Evolutionary conservation across 2,888 invertebrate species (phyloP).

Genomic region (Crioceris asparagi): DNA sequence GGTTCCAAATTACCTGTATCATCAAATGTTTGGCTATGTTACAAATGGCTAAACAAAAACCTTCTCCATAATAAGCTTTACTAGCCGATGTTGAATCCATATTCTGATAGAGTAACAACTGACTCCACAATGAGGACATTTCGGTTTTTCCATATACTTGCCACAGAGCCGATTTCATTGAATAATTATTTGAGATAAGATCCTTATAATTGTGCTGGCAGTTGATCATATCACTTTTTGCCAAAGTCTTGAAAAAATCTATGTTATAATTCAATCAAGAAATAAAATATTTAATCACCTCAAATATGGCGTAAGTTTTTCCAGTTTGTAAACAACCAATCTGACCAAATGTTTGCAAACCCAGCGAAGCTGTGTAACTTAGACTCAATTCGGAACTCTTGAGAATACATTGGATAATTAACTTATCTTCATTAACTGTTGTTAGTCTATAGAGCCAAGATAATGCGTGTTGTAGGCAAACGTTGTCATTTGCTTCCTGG

Average conservation of each 20-base stretch:
- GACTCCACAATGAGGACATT: constrained; percentile 70
- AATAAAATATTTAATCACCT: too few species aligned
- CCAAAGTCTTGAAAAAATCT: constrained; percentile 44
- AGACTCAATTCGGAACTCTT: constrained; percentile 59
- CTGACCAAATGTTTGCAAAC: constrained; percentile 66
- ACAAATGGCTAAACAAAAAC: constrained; percentile 59
- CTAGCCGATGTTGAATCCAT: constrained; percentile 44
- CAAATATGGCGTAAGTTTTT: constrained; percentile 55
- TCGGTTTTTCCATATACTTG: constrained; percentile 78
- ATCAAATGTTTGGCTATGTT: constrained; percentile 51
- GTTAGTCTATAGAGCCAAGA: constrained; percentile 66
- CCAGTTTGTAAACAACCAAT: constrained; percentile 60
- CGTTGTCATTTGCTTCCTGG: constrained; percentile 77
- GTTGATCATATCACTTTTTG: constrained; percentile 77
- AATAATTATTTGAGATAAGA: constrained; percentile 67
- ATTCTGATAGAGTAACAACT: constrained; percentile 66
- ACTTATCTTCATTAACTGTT: constrained; percentile 43
- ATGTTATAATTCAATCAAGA: not conserved
- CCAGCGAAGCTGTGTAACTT: constrained; percentile 61
- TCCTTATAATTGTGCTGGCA: constrained; percentile 76
- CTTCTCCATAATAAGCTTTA: constrained; percentile 48
- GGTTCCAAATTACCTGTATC: too few species aligned
- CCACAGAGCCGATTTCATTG: constrained; percentile 80
- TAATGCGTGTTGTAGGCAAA: constrained; percentile 75
- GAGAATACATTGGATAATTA: constrained; percentile 57